These are phyloP conservation scores for Lophura nycthemera DNA, from an alignment of 2,113 vertebrate species.

Conservation along the genomic window DNA sequence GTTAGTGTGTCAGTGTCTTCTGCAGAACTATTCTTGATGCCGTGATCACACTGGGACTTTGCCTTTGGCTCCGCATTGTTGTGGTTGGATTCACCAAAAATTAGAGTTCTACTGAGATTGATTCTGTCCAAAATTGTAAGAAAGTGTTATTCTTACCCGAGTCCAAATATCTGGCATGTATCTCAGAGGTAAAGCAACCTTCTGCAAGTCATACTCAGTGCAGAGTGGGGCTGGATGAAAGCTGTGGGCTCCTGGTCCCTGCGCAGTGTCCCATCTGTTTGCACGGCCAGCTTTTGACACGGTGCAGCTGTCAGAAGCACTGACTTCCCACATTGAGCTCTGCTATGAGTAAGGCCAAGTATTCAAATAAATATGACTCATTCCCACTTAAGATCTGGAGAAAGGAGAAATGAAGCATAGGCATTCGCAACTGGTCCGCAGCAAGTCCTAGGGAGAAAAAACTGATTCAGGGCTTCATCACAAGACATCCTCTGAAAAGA, in stretches of 20 bases:
- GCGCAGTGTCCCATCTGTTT: not conserved
- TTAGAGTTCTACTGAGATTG: not conserved
- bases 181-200: not conserved
- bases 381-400: not conserved
- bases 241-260: not conserved
- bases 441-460: not conserved
- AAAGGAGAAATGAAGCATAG: not conserved
- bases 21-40: not conserved
- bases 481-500: not conserved
- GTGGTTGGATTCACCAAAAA: not conserved
- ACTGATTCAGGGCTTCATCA: not conserved
- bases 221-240: not conserved
- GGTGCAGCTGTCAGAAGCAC: not conserved
- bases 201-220: not conserved
- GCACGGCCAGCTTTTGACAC: not conserved
- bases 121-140: not conserved
- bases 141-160: not conserved
- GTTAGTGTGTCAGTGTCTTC: not conserved
- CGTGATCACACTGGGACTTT: not conserved
- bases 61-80: not conserved
- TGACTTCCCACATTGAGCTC: not conserved
- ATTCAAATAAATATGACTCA: not conserved
- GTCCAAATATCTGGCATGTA: not conserved
- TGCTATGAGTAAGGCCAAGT: not conserved
- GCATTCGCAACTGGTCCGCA: rapidly evolving